Base-by-base conservation (phyloP, 2,797 vertebrate species). In the Darevskia nairensis region DNA sequence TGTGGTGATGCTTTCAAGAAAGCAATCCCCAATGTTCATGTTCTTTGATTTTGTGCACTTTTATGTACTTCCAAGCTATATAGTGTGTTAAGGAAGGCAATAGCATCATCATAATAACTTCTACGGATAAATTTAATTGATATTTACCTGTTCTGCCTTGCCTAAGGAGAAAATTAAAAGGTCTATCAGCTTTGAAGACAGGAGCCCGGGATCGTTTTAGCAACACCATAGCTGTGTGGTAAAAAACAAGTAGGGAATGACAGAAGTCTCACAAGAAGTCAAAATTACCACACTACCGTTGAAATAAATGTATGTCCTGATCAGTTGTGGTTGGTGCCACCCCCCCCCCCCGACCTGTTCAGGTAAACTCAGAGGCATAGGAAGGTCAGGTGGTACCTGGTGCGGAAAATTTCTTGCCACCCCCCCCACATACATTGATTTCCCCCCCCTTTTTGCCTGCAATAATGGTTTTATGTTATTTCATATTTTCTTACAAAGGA, bases 181-280 rank as follows among this genome's bases (percentile, higher is more conserved):
- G 98, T 29, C 97, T 95, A 88, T 99, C 98, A 9, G 98, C 98
- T 96, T 98, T 99, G 92, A 99, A 98, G 89, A 98, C 93, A 0
- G 98, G 97, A 25, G 97, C 97, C 29, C 97, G 96, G 66, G 98
- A 99, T 93, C 98, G 96, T 96, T 98, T 99, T 74, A 98, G 95
- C 75, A 99, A 95, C 90, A 98, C 94, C 97, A 99, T 98, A 64
- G 97, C 98, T 99, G 90, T 61, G 88, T 90, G 39, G 46, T 50
- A 46, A 46, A 39, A 39, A 8, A 90, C 85, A 88, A 90, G 92
- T 80, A 0, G 0, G 92, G 9, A 90, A 68, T 89, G 61, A 25
- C 3, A n/a, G 25, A 32, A n/a, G 35, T 19, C 21, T 8, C 81
- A 35, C 29, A 66, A 75, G 39, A 41, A 55, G 50, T 72, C 8